Percentiles rank a stretch among this genome's conserved stretches.
Conservation (phyloP, 2,888 invertebrate species). For the Drosophila leonis region DNA sequence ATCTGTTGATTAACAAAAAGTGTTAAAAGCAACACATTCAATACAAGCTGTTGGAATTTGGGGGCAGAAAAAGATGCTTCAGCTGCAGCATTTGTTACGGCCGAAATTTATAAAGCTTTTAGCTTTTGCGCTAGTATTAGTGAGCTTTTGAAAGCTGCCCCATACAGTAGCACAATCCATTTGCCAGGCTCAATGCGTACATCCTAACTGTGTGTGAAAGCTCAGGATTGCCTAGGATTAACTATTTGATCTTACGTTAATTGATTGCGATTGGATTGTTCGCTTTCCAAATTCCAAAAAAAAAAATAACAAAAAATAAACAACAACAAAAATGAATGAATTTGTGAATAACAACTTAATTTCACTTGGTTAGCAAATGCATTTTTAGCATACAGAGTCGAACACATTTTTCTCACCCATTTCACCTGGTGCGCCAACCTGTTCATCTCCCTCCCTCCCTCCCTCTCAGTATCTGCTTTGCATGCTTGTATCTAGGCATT, state of each 20-base stretch:
- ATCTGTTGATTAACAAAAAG: slow-evolving; percentile 52
- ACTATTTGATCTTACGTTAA: background rate
- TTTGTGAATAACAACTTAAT: slow-evolving; percentile 68
- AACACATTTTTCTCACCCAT: slow-evolving; percentile 69
- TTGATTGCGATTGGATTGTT: slow-evolving; percentile 54
- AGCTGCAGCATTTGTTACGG: background rate
- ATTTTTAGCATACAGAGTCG: slow-evolving; percentile 62
- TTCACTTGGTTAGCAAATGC: slow-evolving; percentile 61
- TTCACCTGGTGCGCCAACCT: slow-evolving; percentile 55
- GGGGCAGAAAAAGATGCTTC: background rate
- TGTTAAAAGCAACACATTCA: slow-evolving; percentile 24
- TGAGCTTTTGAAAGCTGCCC: slow-evolving; percentile 14
- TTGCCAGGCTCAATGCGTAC: background rate
- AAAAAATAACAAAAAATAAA: too few relatives aligned
- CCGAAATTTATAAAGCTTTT: slow-evolving; percentile 2
- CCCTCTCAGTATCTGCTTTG: slow-evolving; percentile 10
- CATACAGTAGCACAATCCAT: background rate
- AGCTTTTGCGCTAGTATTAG: background rate
- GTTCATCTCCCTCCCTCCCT: slow-evolving; percentile 31
- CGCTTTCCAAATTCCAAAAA: slow-evolving; percentile 67
- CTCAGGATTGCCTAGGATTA: slow-evolving; percentile 4
- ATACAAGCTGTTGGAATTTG: background rate
- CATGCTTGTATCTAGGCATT: slow-evolving; percentile 44
- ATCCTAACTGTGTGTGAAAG: slow-evolving; percentile 29
- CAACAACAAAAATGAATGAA: slow-evolving; percentile 18